A percentile compares a stretch with the other conserved stretches of the same genome.
These are phyloP conservation scores for Trypoxylon attenuatum DNA, from an alignment of 2,888 invertebrate genomes.

Conservation along the genomic window DNA sequence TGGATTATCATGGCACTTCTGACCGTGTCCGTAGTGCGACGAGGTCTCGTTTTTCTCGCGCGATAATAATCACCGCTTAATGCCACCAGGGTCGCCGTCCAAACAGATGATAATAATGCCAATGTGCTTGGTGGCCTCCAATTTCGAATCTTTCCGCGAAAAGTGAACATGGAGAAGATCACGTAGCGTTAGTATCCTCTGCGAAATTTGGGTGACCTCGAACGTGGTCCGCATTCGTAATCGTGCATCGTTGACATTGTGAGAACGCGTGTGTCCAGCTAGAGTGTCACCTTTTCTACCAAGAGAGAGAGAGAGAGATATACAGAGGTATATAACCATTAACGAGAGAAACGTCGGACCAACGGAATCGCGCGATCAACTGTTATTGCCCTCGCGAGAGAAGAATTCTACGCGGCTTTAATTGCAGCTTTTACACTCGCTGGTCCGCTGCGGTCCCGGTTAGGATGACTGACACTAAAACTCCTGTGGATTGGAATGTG, in stretches of 20 bases:
- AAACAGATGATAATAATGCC: not conserved
- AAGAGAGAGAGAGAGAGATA: no score
- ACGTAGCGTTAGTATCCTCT: no score
- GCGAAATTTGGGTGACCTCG: constrained; percentile 48
- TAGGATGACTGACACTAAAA: no score
- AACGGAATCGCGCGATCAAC: no score
- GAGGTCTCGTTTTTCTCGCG: not conserved
- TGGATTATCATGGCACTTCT: not conserved
- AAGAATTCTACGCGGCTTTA: no score
- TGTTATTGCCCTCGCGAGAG: no score
- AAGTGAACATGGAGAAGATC: constrained; percentile 9
- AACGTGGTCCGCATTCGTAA: constrained; percentile 38
- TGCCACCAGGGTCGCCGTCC: not conserved
- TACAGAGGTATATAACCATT: no score
- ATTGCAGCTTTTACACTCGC: no score
- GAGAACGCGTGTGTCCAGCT: constrained; percentile 44
- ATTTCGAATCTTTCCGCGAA: constrained; percentile 2
- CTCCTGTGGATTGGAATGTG: no score
- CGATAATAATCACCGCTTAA: constrained; percentile 6
- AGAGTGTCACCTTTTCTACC: no score
- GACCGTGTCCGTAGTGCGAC: not conserved
- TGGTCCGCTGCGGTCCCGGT: no score
- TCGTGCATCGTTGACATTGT: constrained; percentile 25
- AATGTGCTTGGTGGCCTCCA: not conserved
- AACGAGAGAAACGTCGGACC: no score